Evolutionary conservation across 2,888 invertebrate genomes (phyloP).

Genomic region (Eupithecia dodoneata): DNA sequence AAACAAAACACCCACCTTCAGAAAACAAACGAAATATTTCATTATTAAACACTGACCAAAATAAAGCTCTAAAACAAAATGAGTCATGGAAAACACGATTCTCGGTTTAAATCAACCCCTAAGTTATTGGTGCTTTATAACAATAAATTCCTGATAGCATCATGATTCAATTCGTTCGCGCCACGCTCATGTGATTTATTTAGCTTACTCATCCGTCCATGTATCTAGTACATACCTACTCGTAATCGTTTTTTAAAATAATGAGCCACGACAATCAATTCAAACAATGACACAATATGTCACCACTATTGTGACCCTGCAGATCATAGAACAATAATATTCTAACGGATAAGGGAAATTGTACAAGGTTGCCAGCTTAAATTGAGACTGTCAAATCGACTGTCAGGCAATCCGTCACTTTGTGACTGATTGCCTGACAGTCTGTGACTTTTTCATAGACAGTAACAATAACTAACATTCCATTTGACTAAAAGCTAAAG

Average conservation of each 20-base stretch:
- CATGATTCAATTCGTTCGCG: slow-evolving; percentile 1
- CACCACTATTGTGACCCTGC: background rate
- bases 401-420: background rate
- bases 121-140: background rate
- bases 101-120: slow-evolving; percentile 9
- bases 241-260: background rate
- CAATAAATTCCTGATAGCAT: background rate
- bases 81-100: slow-evolving; percentile 22
- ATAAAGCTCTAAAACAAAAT: slow-evolving; percentile 26
- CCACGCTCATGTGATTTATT: background rate
- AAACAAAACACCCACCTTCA: slow-evolving; percentile 29
- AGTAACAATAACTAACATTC: no score
- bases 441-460: background rate
- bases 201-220: background rate
- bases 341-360: background rate
- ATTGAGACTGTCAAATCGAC: background rate
- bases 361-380: background rate
- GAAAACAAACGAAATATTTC: slow-evolving; percentile 23
- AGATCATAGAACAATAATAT: background rate
- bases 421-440: no score
- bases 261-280: background rate
- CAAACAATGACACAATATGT: background rate
- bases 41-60: slow-evolving; percentile 24
- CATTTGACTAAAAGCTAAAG: background rate
- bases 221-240: background rate